Evolutionary conservation across 53 echinoderm and acorn worm genomes (phyloP).

Genomic region (Mesocentrotus franciscanus): DNA sequence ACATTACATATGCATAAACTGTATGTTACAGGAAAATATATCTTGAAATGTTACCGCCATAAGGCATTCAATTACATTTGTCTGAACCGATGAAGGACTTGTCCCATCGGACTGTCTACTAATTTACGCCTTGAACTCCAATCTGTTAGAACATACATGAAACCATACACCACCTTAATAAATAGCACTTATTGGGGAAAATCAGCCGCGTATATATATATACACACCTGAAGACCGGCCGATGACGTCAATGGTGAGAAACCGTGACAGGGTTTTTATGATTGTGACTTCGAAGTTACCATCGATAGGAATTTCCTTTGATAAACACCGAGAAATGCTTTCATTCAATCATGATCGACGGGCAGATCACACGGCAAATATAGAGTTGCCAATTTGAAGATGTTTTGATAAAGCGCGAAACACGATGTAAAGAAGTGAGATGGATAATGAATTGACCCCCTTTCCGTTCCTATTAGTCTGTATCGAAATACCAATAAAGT

Average conservation of each 20-base stretch:
- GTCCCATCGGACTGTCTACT: slow-evolving; percentile 1
- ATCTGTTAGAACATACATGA: slow-evolving; percentile 15
- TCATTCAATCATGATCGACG: slow-evolving; percentile 50
- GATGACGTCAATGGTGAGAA: slow-evolving; percentile 32
- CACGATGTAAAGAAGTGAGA: not conserved
- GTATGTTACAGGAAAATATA: not conserved
- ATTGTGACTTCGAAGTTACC: slow-evolving; percentile 10
- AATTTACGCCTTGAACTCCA: slow-evolving; percentile 15
- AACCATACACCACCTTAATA: slow-evolving; percentile 48
- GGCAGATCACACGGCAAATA: slow-evolving; percentile 8
- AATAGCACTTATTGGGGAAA: slow-evolving; percentile 45
- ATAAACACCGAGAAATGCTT: slow-evolving; percentile 51
- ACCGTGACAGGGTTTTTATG: not conserved
- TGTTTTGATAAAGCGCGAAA: not conserved
- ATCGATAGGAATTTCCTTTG: slow-evolving; percentile 48
- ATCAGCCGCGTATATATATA: slow-evolving; percentile 18
- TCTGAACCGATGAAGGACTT: not conserved
- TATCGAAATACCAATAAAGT: not conserved
- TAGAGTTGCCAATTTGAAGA: not conserved
- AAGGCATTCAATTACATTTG: not conserved
- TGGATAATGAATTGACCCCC: not conserved
- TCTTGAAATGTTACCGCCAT: slow-evolving; percentile 13
- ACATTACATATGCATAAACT: too few species aligned
- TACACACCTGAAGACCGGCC: slow-evolving; percentile 1
- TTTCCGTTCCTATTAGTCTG: too few species aligned